Evolutionary conservation across 2,888 invertebrate species (phyloP).

Genomic region (Cryptophagus acutangulus): DNA sequence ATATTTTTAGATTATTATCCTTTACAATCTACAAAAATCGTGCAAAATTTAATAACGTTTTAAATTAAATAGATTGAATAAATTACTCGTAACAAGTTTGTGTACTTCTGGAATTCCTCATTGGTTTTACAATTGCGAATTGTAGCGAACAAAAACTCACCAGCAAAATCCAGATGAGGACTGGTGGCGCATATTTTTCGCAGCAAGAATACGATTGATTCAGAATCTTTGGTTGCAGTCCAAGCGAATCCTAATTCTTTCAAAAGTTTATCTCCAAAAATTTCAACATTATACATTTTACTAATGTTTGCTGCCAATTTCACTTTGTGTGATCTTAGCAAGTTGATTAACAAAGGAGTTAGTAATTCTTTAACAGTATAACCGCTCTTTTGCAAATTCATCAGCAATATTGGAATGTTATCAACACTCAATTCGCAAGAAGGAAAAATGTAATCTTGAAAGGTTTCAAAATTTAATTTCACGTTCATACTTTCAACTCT

Average conservation of each 20-base stretch:
- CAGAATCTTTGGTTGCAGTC: conserved; percentile 48
- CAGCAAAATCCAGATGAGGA: conserved; percentile 60
- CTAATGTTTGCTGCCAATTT: conserved; percentile 50
- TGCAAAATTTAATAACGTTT: background rate
- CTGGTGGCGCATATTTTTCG: conserved; percentile 51
- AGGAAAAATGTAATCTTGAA: conserved; percentile 54
- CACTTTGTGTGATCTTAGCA: conserved; percentile 37
- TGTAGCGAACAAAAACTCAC: conserved; percentile 53
- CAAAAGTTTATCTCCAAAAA: conserved; percentile 51
- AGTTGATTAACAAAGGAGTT: conserved; percentile 50
- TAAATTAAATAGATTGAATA: background rate
- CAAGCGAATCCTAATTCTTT: conserved; percentile 51
- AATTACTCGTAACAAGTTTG: conserved; percentile 48
- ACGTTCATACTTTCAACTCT: conserved; percentile 54
- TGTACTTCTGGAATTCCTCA: conserved; percentile 46
- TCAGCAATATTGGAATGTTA: conserved; percentile 50
- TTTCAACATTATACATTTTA: conserved; percentile 49
- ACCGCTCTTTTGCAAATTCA: conserved; percentile 50
- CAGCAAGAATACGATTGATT: conserved; percentile 49
- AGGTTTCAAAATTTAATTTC: conserved; percentile 55
- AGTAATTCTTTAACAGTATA: conserved; percentile 44
- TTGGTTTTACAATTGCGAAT: conserved; percentile 48
- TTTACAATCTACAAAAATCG: conserved; percentile 26
- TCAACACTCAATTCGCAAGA: conserved; percentile 47
- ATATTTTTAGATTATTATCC: conserved; percentile 29